Percentiles rank a stretch among this genome's conserved stretches.
Evolutionary conservation across 2,113 vertebrate genomes (phyloP).

Genomic region (Bombycilla garrulus): DNA sequence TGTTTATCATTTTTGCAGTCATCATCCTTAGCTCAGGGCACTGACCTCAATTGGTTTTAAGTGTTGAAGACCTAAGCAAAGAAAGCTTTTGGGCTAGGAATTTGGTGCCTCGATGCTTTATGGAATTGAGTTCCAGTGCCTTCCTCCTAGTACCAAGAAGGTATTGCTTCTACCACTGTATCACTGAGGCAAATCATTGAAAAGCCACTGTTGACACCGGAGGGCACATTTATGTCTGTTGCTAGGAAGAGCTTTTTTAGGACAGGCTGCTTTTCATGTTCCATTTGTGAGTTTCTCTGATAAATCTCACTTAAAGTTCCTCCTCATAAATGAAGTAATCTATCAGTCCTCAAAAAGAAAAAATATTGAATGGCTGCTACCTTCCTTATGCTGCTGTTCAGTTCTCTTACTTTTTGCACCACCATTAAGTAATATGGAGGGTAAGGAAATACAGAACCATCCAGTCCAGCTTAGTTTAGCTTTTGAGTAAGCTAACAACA

Average conservation of each 20-base stretch:
- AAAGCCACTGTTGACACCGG: background rate
- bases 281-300: background rate
- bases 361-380: background rate
- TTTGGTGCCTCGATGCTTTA: background rate
- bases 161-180: background rate
- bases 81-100: background rate
- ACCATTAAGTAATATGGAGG: background rate
- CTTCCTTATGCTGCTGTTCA: background rate
- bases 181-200: background rate
- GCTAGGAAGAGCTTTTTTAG: background rate
- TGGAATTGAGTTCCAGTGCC: background rate
- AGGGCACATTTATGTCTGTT: background rate
- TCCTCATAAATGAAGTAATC: background rate
- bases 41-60: fast-evolving
- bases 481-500: background rate
- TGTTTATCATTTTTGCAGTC: fast-evolving
- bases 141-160: background rate
- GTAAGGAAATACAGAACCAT: background rate
- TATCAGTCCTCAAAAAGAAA: background rate
- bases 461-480: background rate
- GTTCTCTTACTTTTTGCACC: background rate
- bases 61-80: background rate
- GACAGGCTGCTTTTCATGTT: background rate
- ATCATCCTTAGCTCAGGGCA: background rate
- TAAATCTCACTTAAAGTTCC: background rate